Conservation (phyloP, 2,113 vertebrate genomes). For the Tragulus kanchil region DNA sequence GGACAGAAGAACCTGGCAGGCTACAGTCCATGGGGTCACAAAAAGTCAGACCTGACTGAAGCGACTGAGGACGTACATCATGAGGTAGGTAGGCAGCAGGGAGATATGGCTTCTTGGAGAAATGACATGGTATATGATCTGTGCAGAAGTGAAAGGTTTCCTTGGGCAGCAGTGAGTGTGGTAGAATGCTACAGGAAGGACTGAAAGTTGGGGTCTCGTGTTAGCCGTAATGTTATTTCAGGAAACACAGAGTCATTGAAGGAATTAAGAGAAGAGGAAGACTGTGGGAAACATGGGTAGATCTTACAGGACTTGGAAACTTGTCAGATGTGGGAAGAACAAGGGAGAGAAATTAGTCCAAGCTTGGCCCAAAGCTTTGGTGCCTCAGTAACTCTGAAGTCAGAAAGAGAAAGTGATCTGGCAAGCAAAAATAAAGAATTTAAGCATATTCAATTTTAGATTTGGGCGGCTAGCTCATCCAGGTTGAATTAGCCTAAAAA, state of each 20-base stretch:
- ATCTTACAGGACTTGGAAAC: background rate
- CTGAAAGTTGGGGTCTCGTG: background rate
- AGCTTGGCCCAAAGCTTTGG: background rate
- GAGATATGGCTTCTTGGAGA: background rate
- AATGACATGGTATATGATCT: background rate
- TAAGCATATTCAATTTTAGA: background rate
- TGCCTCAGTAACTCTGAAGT: background rate
- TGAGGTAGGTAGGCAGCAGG: background rate
- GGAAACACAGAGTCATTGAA: background rate
- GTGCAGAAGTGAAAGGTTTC: background rate
- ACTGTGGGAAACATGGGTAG: background rate
- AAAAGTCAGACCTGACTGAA: background rate
- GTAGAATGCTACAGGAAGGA: background rate
- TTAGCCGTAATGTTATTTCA: background rate
- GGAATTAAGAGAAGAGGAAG: background rate
- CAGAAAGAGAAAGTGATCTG: background rate
- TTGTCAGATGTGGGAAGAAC: background rate
- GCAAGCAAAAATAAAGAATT: background rate
- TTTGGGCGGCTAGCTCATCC: conserved; percentile 29
- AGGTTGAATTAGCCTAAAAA: background rate
- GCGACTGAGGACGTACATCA: background rate
- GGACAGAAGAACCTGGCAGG: background rate
- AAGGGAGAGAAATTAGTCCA: background rate
- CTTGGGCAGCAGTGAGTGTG: background rate
- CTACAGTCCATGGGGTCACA: background rate